Conservation (phyloP, 2,113 vertebrate species). For the Phalacrocorax brasilianus region DNA sequence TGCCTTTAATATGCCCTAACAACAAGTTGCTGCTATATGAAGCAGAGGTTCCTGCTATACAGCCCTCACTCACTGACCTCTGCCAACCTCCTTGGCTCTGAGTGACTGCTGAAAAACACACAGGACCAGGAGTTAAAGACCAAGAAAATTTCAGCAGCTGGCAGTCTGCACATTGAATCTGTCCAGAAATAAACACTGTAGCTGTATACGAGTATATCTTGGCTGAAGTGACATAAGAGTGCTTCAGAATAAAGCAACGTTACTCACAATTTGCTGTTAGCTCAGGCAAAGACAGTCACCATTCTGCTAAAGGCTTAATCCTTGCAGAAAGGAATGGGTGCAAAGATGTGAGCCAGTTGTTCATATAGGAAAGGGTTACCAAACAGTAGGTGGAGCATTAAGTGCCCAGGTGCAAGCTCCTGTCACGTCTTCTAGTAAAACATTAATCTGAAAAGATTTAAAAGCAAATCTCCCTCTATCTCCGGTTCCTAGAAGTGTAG, state of each 20-base stretch:
- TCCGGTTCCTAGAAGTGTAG: neutral
- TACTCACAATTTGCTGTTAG: neutral
- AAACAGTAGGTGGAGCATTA: neutral
- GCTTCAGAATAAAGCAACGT: neutral
- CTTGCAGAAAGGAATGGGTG: neutral
- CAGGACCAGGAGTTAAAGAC: neutral
- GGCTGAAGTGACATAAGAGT: neutral
- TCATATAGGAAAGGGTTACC: neutral
- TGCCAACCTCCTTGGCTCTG: neutral
- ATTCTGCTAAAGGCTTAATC: neutral
- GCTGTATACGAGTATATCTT: neutral
- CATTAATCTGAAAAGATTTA: neutral
- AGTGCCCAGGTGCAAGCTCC: neutral
- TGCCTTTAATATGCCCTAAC: neutral
- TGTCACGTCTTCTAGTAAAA: neutral
- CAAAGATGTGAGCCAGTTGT: neutral
- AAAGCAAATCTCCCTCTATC: neutral
- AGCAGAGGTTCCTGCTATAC: neutral
- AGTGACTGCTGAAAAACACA: neutral
- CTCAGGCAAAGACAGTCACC: neutral
- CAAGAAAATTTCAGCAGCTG: neutral
- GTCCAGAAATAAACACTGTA: neutral
- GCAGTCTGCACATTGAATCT: neutral
- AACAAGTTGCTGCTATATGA: neutral
- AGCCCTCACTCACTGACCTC: neutral